A percentile compares a stretch with the other conserved stretches of the same genome.
Evolutionary conservation across 1,140 invertebrate genomes (phyloP).

Genomic region (Rhyzopertha dominica): DNA sequence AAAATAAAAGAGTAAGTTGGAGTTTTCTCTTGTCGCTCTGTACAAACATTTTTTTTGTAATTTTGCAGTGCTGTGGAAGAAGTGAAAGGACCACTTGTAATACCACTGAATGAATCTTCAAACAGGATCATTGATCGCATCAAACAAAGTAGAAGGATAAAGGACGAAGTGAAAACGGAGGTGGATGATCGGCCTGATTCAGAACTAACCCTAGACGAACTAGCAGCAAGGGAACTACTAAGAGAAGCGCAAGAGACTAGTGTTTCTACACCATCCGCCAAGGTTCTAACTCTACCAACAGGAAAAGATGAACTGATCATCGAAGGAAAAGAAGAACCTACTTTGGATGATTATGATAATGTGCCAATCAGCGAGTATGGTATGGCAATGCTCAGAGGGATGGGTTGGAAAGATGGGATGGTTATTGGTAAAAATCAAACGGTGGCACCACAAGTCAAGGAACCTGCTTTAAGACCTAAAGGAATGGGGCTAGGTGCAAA

Average conservation of each 20-base stretch:
- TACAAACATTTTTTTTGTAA: conserved; percentile 14
- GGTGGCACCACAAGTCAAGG: conserved; percentile 42
- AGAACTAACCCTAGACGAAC: conserved; percentile 50
- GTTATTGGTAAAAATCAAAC: conserved; percentile 62
- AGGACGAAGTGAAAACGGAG: conserved; percentile 25
- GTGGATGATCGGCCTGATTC: conserved; percentile 38
- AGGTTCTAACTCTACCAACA: conserved; percentile 27
- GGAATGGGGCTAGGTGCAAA: conserved; percentile 89
- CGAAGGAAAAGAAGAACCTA: conserved; percentile 50
- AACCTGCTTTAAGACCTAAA: conserved; percentile 67
- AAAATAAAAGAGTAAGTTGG: conserved; percentile 62
- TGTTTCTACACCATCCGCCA: conserved; percentile 20
- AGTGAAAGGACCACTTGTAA: conserved; percentile 54
- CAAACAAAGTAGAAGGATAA: conserved; percentile 30
- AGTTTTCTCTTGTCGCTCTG: conserved; percentile 13
- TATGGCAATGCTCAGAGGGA: conserved; percentile 85
- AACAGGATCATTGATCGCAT: conserved; percentile 48
- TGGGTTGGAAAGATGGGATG: conserved; percentile 84
- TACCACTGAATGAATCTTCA: conserved; percentile 53
- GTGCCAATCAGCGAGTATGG: conserved; percentile 87
- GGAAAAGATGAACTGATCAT: conserved; percentile 22
- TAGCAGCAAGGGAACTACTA: conserved; percentile 48
- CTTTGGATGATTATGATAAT: conserved; percentile 83
- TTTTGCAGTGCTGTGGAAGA: conserved; percentile 51
- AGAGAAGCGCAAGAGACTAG: conserved; percentile 41